These are phyloP conservation scores for Cebus imitator DNA, from an alignment of 2,113 vertebrate species.

Conservation along the genomic window DNA sequence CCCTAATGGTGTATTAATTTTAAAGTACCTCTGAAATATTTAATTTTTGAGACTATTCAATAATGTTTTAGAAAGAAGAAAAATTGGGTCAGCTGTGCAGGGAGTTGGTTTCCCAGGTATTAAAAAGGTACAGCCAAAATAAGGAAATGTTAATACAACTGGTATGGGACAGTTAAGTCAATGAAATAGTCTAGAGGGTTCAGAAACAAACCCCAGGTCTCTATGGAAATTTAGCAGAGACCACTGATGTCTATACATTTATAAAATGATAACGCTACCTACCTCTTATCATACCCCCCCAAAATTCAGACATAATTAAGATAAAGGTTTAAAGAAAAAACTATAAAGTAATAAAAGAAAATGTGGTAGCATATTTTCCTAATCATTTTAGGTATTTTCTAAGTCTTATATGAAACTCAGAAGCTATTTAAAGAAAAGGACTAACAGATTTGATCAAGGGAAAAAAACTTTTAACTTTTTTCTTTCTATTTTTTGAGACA, in stretches of 20 bases:
- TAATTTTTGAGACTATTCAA: constrained; percentile 1
- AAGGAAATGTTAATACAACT: not conserved
- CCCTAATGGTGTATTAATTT: not conserved
- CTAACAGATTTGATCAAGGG: not conserved
- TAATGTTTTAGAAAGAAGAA: constrained; percentile 15
- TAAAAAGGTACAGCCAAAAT: not conserved
- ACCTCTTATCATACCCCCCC: not conserved
- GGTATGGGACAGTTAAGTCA: not conserved
- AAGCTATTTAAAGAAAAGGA: not conserved
- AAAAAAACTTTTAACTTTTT: not conserved
- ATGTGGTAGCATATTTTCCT: not conserved
- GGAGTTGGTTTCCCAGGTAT: not conserved
- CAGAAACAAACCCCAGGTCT: constrained; percentile 24
- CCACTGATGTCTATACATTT: not conserved
- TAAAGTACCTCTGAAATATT: not conserved
- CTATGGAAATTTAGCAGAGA: not conserved
- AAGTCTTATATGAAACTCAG: not conserved
- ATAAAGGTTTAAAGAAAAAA: not conserved
- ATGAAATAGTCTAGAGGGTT: not conserved
- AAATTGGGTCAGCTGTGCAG: not conserved
- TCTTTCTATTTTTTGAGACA: no score
- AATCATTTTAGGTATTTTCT: not conserved
- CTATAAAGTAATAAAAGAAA: not conserved
- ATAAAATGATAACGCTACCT: not conserved
- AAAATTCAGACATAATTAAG: not conserved